These are phyloP conservation scores for Idaea dimidiata DNA, from an alignment of 2,888 invertebrate genomes.

Conservation along the genomic window DNA sequence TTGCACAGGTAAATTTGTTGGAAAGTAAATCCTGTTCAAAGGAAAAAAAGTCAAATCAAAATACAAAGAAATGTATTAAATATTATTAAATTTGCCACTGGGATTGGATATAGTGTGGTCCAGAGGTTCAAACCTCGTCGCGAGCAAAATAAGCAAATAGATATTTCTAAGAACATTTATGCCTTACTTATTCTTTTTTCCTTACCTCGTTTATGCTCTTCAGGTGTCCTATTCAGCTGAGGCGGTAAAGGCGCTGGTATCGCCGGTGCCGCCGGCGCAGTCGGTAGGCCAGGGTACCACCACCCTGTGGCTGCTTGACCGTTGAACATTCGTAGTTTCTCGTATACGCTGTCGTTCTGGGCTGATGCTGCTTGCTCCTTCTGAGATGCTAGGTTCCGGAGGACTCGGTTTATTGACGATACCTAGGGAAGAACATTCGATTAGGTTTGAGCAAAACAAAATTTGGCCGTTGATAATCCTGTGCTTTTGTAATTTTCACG, in stretches of 20 bases:
- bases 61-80: no score
- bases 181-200: background rate
- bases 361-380: slow-evolving; percentile 94
- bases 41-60: no score
- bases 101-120: no score
- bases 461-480: no score
- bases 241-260: slow-evolving; percentile 85
- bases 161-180: no score
- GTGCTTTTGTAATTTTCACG: no score
- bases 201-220: slow-evolving; percentile 89
- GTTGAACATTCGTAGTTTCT: slow-evolving; percentile 97
- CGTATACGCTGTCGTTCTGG: slow-evolving; percentile 94
- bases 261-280: slow-evolving; percentile 86
- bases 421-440: slow-evolving; percentile 82
- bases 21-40: no score
- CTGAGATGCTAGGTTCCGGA: slow-evolving; percentile 96
- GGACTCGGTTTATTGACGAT: slow-evolving; percentile 98
- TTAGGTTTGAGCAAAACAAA: slow-evolving; percentile 4
- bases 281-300: slow-evolving; percentile 91
- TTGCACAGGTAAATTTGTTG: no score
- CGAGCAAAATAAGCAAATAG: no score
- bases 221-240: slow-evolving; percentile 82
- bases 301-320: slow-evolving; percentile 92
- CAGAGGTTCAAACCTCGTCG: no score
- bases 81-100: no score